Base-by-base conservation (phyloP, 1,140 invertebrate species). In the Zaprionus taronus region DNA sequence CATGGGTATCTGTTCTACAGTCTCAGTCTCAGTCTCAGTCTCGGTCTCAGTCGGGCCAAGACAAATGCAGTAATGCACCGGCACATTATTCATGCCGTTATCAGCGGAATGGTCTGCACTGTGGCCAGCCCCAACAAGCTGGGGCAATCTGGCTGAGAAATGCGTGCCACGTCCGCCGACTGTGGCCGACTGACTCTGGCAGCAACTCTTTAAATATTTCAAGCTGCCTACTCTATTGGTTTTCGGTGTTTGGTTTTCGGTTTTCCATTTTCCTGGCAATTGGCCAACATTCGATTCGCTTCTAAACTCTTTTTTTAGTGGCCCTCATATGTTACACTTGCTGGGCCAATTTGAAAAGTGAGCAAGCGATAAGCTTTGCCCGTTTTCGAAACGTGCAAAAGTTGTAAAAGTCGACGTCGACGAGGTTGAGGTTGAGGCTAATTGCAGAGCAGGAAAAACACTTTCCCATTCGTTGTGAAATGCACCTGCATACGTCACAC, bases 21-120 rank as follows among this genome's bases (percentile, higher is more conserved):
- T 34, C 9, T 0, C 31, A 34, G 22, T 2, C 22, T 22, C 22
- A 22, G 36, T 60, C 55, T 20, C 41, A 2, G 24, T 31, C 51
- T 70, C 24, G 4, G 17, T 58, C 47, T 51, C 28, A 31, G 58
- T 55, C 47, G 11, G 69, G 85, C 75, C 80, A 78, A 89, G 81
- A 90, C 85, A 81, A 89, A 85, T 90, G 85, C 85, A 90, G 72
- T 80, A 91, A 85, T 91, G 86, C 86, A 90, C 79, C 85, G 85
- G 74, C 86, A 91, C 85, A 90, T 90, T 90, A 91, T 90, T 90
- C 85, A 90, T 85, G 82, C 63, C 79, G 82, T 90, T 90, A 90
- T 90, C 85, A 90, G 86, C 47, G 49, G 77, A 90, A 71, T 90
- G 77, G 85, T 63, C 70, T 78, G 28, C 41, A 61, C 60, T 55